Percentiles rank a stretch among this genome's conserved stretches.
Conservation (phyloP, 2,888 invertebrate species). For the Galerucella calmariensis region DNA sequence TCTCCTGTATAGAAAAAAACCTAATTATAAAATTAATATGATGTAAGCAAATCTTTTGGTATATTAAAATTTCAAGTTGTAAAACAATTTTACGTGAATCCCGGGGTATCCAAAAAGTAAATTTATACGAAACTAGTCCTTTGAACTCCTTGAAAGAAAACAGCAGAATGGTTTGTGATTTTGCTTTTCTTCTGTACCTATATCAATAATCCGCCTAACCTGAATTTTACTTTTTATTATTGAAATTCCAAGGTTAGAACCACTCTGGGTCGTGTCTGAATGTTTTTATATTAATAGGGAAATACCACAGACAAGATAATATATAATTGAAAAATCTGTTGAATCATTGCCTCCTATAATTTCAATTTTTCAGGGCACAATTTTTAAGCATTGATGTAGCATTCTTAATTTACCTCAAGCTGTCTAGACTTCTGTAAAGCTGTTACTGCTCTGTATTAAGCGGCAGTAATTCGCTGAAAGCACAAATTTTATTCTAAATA, state of each 20-base stretch:
- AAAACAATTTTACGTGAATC: neutral
- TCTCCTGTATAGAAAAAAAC: neutral
- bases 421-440: constrained; percentile 43
- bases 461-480: constrained; percentile 35
- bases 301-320: constrained; percentile 54
- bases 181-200: constrained; percentile 43
- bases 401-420: constrained; percentile 39
- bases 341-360: constrained; percentile 46
- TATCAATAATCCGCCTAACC: constrained; percentile 51
- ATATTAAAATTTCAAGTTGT: neutral
- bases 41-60: constrained; percentile 11
- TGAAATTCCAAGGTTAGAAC: constrained; percentile 45
- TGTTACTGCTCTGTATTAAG: constrained; percentile 33
- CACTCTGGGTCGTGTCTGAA: constrained; percentile 49
- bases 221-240: constrained; percentile 40
- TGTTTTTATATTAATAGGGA: constrained; percentile 59
- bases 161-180: constrained; percentile 39
- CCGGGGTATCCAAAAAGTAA: constrained; percentile 18
- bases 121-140: constrained; percentile 20
- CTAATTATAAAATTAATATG: constrained; percentile 20
- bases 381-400: constrained; percentile 44
- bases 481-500: constrained; percentile 50
- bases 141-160: constrained; percentile 19
- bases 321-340: constrained; percentile 50
- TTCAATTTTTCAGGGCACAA: constrained; percentile 53